A percentile compares a stretch with the other conserved stretches of the same genome.
phyloP scores from a whole-genome alignment of 2,797 vertebrate genomes.

The Sylvilagus floridanus region DNA sequence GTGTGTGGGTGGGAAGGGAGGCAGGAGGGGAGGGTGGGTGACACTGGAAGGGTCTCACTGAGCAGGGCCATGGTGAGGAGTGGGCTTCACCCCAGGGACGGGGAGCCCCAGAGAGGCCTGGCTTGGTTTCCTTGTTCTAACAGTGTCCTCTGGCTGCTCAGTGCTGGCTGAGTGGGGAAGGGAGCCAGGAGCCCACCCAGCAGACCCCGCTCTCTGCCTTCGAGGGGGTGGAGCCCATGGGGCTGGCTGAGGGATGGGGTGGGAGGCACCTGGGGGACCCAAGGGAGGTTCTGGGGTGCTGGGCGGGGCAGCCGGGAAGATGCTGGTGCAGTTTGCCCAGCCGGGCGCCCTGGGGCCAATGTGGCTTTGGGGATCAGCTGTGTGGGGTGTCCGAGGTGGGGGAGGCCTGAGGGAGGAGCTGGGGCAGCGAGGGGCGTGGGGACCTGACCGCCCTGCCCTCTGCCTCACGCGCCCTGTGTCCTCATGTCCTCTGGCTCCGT shows the following conservation, averaged over 20 bases:
- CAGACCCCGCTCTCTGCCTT: no score
- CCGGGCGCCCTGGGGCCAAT: rapidly evolving
- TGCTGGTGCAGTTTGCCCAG: background rate
- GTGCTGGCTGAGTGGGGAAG: background rate
- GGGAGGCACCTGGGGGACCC: no score
- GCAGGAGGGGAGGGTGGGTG: background rate
- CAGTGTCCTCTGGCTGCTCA: background rate
- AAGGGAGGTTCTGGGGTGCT: background rate
- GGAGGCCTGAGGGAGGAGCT: no score
- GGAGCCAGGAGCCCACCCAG: no score
- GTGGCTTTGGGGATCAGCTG: background rate
- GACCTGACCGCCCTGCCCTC: background rate
- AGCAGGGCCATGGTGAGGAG: background rate
- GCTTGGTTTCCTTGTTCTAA: background rate
- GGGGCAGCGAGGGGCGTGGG: background rate
- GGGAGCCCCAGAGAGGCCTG: background rate
- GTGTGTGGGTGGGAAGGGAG: background rate
- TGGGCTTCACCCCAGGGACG: background rate
- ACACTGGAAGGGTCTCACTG: background rate
- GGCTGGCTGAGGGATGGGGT: background rate
- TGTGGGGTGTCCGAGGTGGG: rapidly evolving
- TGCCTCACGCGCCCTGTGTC: no score
- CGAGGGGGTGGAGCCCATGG: rapidly evolving
- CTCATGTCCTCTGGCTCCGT: background rate
- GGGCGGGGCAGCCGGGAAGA: background rate